Evolutionary conservation across 2,888 invertebrate species (phyloP).

Genomic region (Clostera curtula): DNA sequence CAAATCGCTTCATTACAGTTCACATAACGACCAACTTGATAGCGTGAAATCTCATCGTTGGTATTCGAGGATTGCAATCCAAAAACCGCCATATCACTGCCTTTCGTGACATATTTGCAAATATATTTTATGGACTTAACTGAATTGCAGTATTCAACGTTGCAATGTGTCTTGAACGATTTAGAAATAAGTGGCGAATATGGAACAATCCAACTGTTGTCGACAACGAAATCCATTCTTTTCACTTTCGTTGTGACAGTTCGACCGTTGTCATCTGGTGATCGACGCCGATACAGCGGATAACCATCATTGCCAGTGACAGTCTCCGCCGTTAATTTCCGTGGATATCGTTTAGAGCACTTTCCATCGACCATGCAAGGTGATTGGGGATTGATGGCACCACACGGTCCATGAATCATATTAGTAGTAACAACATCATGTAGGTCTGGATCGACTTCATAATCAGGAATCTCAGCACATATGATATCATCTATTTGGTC

Average conservation of each 20-base stretch:
- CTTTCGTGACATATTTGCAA: slow-evolving; percentile 17
- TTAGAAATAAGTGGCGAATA: slow-evolving; percentile 22
- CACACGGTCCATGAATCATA: slow-evolving; percentile 19
- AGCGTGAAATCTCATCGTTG: slow-evolving; percentile 18
- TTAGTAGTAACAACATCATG: slow-evolving; percentile 16
- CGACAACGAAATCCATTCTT: too few species aligned
- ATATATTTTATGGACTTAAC: too few species aligned
- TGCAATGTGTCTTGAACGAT: slow-evolving; percentile 19
- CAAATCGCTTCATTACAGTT: slow-evolving; percentile 23
- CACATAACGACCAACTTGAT: slow-evolving; percentile 20
- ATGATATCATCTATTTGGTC: slow-evolving; percentile 15
- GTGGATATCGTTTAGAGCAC: too few species aligned
- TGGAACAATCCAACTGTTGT: slow-evolving; percentile 24
- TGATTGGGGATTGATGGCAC: slow-evolving; percentile 14
- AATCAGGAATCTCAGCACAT: slow-evolving; percentile 17
- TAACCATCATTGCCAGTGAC: too few species aligned
- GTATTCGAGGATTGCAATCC: too few species aligned
- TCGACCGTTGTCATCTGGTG: slow-evolving; percentile 13
- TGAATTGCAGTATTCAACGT: slow-evolving; percentile 9
- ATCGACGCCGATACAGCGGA: slow-evolving; percentile 9
- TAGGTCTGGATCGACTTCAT: slow-evolving; percentile 13
- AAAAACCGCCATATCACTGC: slow-evolving; percentile 18
- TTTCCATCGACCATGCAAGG: slow-evolving; percentile 17
- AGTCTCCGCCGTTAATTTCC: too few species aligned
- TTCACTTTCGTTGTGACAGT: too few species aligned